Conservation (phyloP, 2,888 invertebrate genomes). For the Sisyra terminalis region DNA sequence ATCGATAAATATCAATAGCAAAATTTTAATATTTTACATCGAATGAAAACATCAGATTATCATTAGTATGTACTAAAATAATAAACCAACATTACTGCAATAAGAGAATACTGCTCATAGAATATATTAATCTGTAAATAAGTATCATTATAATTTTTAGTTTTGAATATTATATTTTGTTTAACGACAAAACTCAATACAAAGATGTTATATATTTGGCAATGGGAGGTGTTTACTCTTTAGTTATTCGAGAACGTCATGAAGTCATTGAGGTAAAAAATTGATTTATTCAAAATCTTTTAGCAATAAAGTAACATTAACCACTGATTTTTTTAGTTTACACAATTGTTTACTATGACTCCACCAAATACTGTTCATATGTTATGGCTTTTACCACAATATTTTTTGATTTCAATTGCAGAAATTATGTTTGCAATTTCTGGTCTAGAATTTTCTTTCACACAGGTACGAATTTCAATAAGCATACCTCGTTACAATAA, state of each 20-base stretch:
- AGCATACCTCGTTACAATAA: too few species aligned
- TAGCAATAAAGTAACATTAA: not conserved
- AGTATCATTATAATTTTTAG: constrained; percentile 18
- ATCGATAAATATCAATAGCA: too few species aligned
- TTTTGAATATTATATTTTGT: constrained; percentile 19
- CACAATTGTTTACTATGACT: constrained; percentile 40
- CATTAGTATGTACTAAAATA: too few species aligned
- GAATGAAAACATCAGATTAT: too few species aligned
- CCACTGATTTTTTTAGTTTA: constrained; percentile 23
- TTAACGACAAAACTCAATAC: constrained; percentile 15
- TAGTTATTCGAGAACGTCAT: constrained; percentile 27
- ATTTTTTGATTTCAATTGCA: constrained; percentile 58
- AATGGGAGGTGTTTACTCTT: constrained; percentile 37
- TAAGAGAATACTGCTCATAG: too few species aligned
- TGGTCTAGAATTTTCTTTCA: constrained; percentile 69
- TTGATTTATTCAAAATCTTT: not conserved
- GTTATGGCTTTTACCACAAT: constrained; percentile 63
- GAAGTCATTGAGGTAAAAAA: constrained; percentile 24
- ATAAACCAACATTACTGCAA: too few species aligned
- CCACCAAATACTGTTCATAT: constrained; percentile 49
- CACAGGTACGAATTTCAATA: constrained; percentile 35
- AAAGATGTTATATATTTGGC: constrained; percentile 19
- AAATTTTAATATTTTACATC: too few species aligned
- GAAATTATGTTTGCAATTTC: constrained; percentile 75
- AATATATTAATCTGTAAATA: too few species aligned